Conservation (phyloP, 1,140 invertebrate species). For the Procambarus virginalis region DNA sequence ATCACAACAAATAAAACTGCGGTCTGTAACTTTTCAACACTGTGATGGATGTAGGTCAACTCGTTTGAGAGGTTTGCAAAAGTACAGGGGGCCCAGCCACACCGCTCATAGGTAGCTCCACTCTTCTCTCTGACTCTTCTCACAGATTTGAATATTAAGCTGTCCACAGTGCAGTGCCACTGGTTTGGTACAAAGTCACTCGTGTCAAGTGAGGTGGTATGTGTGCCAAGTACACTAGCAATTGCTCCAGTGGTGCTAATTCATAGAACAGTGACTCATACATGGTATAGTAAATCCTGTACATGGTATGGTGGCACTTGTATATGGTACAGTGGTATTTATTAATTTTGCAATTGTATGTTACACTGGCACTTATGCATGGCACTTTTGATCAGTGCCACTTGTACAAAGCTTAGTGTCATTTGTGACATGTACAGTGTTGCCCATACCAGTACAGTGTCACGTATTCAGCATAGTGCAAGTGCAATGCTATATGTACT, state of each 20-base stretch:
- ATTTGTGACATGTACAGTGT: conserved; percentile 32
- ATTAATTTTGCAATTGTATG: background rate
- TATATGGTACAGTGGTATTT: background rate
- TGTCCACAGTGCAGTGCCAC: conserved; percentile 27
- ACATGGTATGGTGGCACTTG: background rate
- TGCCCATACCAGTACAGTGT: conserved; percentile 16
- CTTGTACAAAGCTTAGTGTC: conserved; percentile 21
- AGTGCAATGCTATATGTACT: too few species aligned
- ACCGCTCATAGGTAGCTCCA: conserved; percentile 51
- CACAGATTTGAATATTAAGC: conserved; percentile 45
- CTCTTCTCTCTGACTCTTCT: conserved; percentile 39
- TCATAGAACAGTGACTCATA: background rate
- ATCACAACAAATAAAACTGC: conserved; percentile 11
- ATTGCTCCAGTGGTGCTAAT: conserved; percentile 10
- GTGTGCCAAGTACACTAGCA: background rate
- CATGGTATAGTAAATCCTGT: background rate
- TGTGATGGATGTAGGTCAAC: conserved; percentile 17
- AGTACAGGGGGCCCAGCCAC: conserved; percentile 66
- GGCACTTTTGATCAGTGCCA: conserved; percentile 21
- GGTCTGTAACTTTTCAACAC: conserved; percentile 20
- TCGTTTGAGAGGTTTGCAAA: background rate
- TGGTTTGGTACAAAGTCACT: background rate
- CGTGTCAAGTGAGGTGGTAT: background rate
- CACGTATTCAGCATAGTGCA: background rate
- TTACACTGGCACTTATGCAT: background rate